Evolutionary conservation across 2,888 invertebrate genomes (phyloP).

Genomic region (Nematopogon swammerdamellus): DNA sequence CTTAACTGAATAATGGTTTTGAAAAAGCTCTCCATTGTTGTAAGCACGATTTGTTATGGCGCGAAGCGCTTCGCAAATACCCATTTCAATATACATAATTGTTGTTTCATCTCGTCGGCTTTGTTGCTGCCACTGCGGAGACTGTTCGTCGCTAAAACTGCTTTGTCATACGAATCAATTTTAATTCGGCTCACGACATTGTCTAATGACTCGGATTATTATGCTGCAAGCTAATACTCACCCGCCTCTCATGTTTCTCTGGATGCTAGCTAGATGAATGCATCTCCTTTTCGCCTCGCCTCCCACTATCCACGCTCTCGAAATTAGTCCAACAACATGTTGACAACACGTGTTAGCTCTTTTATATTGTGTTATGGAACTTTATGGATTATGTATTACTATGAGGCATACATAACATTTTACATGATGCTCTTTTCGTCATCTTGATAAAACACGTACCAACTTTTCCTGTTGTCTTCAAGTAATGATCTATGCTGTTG

Average conservation of each 20-base stretch:
- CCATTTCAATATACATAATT: constrained; percentile 51
- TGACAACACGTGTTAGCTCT: no score
- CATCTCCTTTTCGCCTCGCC: no score
- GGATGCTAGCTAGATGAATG: no score
- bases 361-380: no score
- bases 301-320: no score
- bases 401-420: no score
- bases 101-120: constrained; percentile 49
- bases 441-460: no score
- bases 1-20: constrained; percentile 46
- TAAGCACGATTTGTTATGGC: constrained; percentile 50
- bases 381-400: no score
- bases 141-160: constrained; percentile 28
- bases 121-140: constrained; percentile 22
- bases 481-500: no score
- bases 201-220: neutral
- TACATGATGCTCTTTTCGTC: no score
- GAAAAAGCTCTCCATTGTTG: constrained; percentile 53
- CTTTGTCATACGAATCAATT: constrained; percentile 49
- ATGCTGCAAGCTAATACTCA: neutral
- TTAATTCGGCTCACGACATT: neutral
- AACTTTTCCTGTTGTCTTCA: no score
- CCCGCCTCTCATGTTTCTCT: neutral
- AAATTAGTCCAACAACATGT: no score
- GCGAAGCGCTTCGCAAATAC: constrained; percentile 41